A percentile compares a stretch with the other conserved stretches of the same genome.
phyloP scores from a whole-genome alignment of 2,888 invertebrate genomes.

The Junonia oenone region DNA sequence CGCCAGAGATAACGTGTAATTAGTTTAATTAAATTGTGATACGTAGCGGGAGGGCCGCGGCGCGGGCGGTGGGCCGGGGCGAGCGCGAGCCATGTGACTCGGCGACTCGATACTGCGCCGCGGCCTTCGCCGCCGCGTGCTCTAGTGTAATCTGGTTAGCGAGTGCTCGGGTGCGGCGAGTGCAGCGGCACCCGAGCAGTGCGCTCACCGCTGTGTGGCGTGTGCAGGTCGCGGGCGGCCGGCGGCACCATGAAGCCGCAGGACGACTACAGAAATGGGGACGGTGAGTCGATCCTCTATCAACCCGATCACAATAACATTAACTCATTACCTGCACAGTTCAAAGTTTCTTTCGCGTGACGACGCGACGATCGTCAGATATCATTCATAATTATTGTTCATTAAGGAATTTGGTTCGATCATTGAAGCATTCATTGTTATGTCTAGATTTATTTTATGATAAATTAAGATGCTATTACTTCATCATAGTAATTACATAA shows the following conservation, averaged over 20 bases:
- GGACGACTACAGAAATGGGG: conserved; percentile 55
- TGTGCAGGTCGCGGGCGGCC: conserved; percentile 21
- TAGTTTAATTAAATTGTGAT: conserved; percentile 21
- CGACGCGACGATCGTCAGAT: no score
- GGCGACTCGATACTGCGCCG: conserved; percentile 27
- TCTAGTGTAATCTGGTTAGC: conserved; percentile 44
- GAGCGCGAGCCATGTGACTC: conserved; percentile 18
- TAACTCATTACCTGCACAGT: no score
- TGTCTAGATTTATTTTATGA: no score
- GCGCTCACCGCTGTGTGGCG: conserved; percentile 20
- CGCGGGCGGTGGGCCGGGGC: conserved; percentile 5
- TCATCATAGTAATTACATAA: no score
- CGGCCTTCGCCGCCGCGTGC: conserved; percentile 34
- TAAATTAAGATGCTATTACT: no score
- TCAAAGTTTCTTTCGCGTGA: no score
- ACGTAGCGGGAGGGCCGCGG: conserved; percentile 8
- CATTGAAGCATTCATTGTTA: no score
- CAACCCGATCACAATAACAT: no score
- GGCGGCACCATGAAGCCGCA: conserved; percentile 49
- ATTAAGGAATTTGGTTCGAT: no score
- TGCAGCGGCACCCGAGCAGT: neutral
- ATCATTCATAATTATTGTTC: no score
- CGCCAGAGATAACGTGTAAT: conserved; percentile 19
- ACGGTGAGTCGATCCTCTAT: conserved; percentile 48
- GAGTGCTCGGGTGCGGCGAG: conserved; percentile 9